Evolutionary conservation across 2,888 invertebrate species (phyloP).

Genomic region (Phaonia tiefii): DNA sequence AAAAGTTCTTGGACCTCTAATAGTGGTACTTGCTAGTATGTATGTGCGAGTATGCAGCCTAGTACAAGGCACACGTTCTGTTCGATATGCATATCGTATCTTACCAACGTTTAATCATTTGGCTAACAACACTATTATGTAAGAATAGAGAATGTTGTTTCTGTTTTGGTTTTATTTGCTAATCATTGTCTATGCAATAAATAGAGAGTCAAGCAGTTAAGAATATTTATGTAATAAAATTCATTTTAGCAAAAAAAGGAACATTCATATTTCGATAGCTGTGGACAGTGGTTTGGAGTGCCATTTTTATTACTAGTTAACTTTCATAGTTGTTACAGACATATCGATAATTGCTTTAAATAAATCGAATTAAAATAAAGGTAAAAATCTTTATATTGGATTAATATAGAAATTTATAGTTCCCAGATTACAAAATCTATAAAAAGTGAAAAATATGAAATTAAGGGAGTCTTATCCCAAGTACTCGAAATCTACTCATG

Average conservation of each 20-base stretch:
- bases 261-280: conserved; percentile 7
- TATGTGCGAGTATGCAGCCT: neutral
- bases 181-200: neutral
- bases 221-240: conserved; percentile 29
- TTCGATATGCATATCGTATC: conserved; percentile 14
- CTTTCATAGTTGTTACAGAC: too few species aligned
- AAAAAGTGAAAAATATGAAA: too few species aligned
- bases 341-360: too few species aligned
- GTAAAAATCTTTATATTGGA: too few species aligned
- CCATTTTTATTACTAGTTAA: too few species aligned
- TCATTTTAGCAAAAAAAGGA: neutral
- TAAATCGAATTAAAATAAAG: too few species aligned
- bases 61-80: neutral
- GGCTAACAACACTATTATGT: conserved; percentile 54
- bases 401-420: too few species aligned
- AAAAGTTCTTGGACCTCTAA: conserved; percentile 54
- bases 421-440: too few species aligned
- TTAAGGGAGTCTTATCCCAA: too few species aligned
- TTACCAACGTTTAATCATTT: conserved; percentile 49
- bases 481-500: too few species aligned
- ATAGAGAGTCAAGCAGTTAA: neutral
- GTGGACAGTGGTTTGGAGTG: neutral
- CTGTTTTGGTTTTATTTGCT: conserved; percentile 1
- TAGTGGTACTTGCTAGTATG: neutral
- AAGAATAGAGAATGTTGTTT: conserved; percentile 66